Base-by-base conservation (phyloP, 2,797 vertebrate genomes). In the Cichlasoma orientale region DNA sequence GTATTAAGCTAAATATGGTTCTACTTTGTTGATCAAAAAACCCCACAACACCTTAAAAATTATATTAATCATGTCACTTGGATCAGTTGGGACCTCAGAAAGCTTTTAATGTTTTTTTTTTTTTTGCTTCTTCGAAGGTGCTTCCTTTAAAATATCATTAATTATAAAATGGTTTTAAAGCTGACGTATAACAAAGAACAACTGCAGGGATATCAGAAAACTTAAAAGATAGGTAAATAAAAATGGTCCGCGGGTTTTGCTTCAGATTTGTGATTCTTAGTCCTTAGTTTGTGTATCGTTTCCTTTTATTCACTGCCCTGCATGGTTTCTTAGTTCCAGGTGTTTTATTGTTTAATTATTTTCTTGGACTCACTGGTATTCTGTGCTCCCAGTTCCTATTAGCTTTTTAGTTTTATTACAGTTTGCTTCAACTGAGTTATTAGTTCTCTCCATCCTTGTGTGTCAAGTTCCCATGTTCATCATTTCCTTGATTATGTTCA, bases 11-110 rank as follows among this genome's bases (percentile, higher is more conserved):
- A 38, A 88, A 88, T 78, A 72, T 56, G 44, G 55, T 57, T 47
- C 38, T 66, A n/a, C 74, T 84, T 78, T 86, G 47, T 73, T 83
- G 83, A 77, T 23, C 13, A 61, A 76, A 50, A 53, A 38, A 33
- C 5, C 33, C 23, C 1, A 13, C 38, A 75, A 41, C 27, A 77
- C 54, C 27, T 76, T 31, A 14, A n/a, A 74, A 66, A 78, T 53
- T 0, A 75, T 56, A 44, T 74, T 41, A 55, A 80, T 73, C 23
- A 78, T 73, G 63, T n/a, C 7, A 54, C 25, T 57, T 31, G 25
- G 59, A 56, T 78, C 23, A 10, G 27, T 29, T 18, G 18, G 16
- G n/a, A 79, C 25, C 19, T 16, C 19, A 44, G 10, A 29, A 25
- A n/a, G 23, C 27, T n/a, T 68, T 50, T 29, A 68, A 12, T 68